These are phyloP conservation scores for Chloroclystis v-ata DNA, from an alignment of 2,888 invertebrate species.

Conservation along the genomic window DNA sequence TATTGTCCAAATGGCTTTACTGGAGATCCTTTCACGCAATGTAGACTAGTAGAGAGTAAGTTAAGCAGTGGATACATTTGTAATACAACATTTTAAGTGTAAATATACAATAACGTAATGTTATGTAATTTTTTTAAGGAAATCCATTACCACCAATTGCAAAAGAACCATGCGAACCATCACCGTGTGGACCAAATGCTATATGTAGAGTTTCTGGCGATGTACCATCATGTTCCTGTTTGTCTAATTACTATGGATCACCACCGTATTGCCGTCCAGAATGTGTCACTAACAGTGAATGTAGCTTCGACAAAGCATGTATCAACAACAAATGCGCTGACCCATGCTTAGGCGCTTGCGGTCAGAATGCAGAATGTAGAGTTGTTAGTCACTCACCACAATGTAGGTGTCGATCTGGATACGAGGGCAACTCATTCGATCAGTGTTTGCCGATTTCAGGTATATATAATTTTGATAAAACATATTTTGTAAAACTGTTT, in stretches of 20 bases:
- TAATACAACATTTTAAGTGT: too few relatives aligned
- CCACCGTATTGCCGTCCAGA: constrained; percentile 89
- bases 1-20: constrained; percentile 83
- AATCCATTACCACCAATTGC: constrained; percentile 32
- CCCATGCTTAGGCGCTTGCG: constrained; percentile 89
- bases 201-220: constrained; percentile 78
- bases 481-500: too few relatives aligned
- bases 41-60: constrained; percentile 61
- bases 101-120: too few relatives aligned
- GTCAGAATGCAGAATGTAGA: constrained; percentile 85
- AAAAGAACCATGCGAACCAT: constrained; percentile 80
- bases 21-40: constrained; percentile 90
- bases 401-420: constrained; percentile 84
- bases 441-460: constrained; percentile 74
- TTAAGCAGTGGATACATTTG: background rate
- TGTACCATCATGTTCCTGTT: constrained; percentile 83
- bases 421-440: constrained; percentile 88
- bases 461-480: constrained; percentile 42
- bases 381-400: constrained; percentile 91
- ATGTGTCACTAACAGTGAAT: constrained; percentile 89
- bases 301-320: constrained; percentile 86
- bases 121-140: too few relatives aligned
- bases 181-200: constrained; percentile 90
- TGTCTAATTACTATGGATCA: constrained; percentile 83
- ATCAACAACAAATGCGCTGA: constrained; percentile 87